These are phyloP conservation scores for Drosophila murphyi DNA, from an alignment of 1,140 invertebrate species.

Conservation along the genomic window DNA sequence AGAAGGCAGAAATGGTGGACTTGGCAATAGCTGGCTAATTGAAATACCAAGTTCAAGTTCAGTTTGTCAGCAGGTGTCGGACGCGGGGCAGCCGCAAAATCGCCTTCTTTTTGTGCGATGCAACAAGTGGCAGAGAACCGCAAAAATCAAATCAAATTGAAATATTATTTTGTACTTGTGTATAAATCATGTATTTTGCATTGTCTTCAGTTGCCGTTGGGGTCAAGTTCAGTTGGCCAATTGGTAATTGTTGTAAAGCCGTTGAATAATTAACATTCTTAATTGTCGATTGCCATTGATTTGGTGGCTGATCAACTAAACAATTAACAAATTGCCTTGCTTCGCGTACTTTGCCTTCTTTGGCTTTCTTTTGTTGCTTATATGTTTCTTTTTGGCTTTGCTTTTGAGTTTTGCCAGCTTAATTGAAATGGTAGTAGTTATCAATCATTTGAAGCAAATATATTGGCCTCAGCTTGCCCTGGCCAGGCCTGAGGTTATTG, in stretches of 20 bases:
- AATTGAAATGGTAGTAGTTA: conserved; percentile 65
- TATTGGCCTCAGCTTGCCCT: conserved; percentile 56
- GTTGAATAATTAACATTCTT: conserved; percentile 63
- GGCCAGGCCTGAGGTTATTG: conserved; percentile 63
- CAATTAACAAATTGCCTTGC: conserved; percentile 76
- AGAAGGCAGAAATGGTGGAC: conserved; percentile 7
- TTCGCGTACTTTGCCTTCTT: conserved; percentile 52
- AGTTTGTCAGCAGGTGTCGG: conserved; percentile 41
- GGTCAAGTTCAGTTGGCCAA: conserved; percentile 71
- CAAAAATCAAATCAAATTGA: conserved; percentile 37
- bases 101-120: conserved; percentile 27
- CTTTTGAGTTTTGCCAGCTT: conserved; percentile 24
- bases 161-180: conserved; percentile 2
- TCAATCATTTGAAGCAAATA: conserved; percentile 67
- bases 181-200: conserved; percentile 44
- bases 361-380: conserved; percentile 37
- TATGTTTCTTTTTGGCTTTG: conserved; percentile 21
- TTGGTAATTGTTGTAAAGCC: conserved; percentile 65
- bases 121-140: conserved; percentile 32
- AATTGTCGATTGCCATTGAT: conserved; percentile 78
- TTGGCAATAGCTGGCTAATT: conserved; percentile 3
- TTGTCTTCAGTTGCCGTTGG: conserved; percentile 66
- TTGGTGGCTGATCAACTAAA: conserved; percentile 58
- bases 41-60: conserved; percentile 58
- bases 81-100: conserved; percentile 27